Base-by-base conservation (phyloP, 2,797 vertebrate genomes). In the Jordanella pulchra region DNA sequence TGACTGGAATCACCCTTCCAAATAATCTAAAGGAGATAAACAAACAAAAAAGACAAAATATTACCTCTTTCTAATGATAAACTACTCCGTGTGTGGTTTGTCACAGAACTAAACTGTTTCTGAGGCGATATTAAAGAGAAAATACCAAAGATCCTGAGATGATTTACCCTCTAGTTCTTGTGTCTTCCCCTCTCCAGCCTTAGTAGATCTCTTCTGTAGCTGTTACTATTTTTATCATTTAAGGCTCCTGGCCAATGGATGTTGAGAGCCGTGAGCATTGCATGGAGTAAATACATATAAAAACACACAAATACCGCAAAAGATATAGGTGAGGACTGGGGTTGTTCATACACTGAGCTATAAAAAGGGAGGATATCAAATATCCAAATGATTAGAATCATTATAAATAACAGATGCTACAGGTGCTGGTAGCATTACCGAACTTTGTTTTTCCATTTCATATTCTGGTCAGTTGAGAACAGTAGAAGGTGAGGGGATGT, bases 181-280 rank as follows among this genome's bases (percentile, higher is more conserved):
- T 82, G 75, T 85, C 83, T 69, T 81, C 79, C 74, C 69, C 65
- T 3, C 55, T 50, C 55, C 32, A 30, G 55, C 71, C 72, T 91
- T 84, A 82, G 80, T 85, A 81, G 77, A 72, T 88, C 76, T 87
- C 79, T 86, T 89, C 88, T 87, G 79, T 90, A 72, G 80, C 74
- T 70, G 74, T 56, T 78, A 77, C 88, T 92, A 94, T 92, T 94
- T 93, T 75, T 82, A 78, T 76, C 79, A 58, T 54, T 56, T 74
- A 67, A 78, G 78, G 79, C 86, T 89, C 63, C 53, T 69, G 86
- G 88, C 82, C 72, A 72, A 73, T 63, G 61, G 75, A 78, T 65
- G 75, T 70, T 39, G 39, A 65, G 56, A 78, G 70, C 84, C 78
- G 72, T 73, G 73, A 85, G 76, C 73, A 60, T 67, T 71, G 65